Percentiles rank a stretch among this genome's conserved stretches.
phyloP scores from a whole-genome alignment of 1,140 invertebrate species.

The Caenorhabditis brenneri region DNA sequence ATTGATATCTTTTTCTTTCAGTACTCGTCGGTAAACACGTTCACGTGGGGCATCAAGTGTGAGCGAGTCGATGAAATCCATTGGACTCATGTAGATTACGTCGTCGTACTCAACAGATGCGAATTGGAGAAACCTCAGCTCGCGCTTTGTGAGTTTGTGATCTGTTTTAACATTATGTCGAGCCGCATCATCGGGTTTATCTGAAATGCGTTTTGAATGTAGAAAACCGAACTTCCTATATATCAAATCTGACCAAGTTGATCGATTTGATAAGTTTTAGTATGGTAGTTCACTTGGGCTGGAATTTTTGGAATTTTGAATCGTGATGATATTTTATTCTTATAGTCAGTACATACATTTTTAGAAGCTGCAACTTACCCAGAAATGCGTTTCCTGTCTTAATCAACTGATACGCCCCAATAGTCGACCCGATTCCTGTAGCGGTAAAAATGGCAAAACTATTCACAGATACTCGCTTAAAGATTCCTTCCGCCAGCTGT shows the following conservation, averaged over 20 bases:
- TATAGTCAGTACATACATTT: too few relatives aligned
- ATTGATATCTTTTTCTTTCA: slow-evolving; percentile 82
- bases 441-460: not conserved
- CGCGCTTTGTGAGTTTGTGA: slow-evolving; percentile 50
- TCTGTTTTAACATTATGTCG: slow-evolving; percentile 40
- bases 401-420: slow-evolving; percentile 3
- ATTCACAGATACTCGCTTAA: not conserved
- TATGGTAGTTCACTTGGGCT: too few relatives aligned
- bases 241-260: too few relatives aligned
- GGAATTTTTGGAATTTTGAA: not conserved
- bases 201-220: too few relatives aligned
- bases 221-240: too few relatives aligned
- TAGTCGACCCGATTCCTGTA: not conserved
- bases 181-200: not conserved
- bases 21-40: slow-evolving; percentile 81
- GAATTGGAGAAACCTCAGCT: slow-evolving; percentile 85
- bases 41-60: slow-evolving; percentile 90
- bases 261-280: too few relatives aligned
- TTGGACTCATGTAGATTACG: slow-evolving; percentile 96
- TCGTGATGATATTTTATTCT: too few relatives aligned
- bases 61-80: slow-evolving; percentile 94
- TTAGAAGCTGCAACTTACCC: too few relatives aligned
- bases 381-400: not conserved
- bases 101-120: slow-evolving; percentile 91
- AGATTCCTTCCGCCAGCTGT: not conserved